These are phyloP conservation scores for Monomorium pharaonis DNA, from an alignment of 1,140 invertebrate species.

Conservation along the genomic window DNA sequence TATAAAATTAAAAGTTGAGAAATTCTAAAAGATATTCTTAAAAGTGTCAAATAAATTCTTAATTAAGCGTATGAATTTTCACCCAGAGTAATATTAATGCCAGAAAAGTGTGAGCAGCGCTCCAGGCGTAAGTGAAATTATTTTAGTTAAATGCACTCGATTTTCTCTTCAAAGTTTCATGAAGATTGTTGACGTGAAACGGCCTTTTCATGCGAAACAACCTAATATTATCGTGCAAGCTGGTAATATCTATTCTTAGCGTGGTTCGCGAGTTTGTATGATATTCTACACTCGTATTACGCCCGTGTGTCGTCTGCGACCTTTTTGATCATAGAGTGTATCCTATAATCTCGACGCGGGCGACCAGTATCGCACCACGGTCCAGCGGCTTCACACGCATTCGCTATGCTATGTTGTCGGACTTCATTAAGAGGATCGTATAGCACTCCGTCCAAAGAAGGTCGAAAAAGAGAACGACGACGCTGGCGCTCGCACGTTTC, in stretches of 20 bases:
- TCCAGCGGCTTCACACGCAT: constrained; percentile 54
- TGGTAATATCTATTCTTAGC: constrained; percentile 48
- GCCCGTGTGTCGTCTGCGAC: constrained; percentile 42
- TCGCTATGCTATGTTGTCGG: constrained; percentile 64
- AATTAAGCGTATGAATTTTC: too few relatives aligned
- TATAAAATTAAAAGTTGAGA: too few relatives aligned
- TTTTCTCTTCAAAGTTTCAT: background rate
- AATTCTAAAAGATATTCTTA: too few relatives aligned
- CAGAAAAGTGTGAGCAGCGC: too few relatives aligned
- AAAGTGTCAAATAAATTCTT: too few relatives aligned
- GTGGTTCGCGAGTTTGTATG: constrained; percentile 7
- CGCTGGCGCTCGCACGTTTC: background rate
- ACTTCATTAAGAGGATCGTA: constrained; percentile 73
- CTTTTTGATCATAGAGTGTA: constrained; percentile 65
- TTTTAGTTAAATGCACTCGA: background rate
- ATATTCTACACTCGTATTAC: constrained; percentile 48
- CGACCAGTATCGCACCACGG: constrained; percentile 55
- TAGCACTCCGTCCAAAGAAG: constrained; percentile 62
- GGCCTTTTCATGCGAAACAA: background rate
- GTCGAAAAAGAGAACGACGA: constrained; percentile 52
- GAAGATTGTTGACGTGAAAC: background rate
- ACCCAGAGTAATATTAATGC: too few relatives aligned
- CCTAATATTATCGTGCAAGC: constrained; percentile 14
- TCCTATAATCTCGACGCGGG: constrained; percentile 58
- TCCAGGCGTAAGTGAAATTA: background rate